A percentile compares a stretch with the other conserved stretches of the same genome.
Evolutionary conservation across 2,113 vertebrate species (phyloP).

Genomic region (Mobula birostris): DNA sequence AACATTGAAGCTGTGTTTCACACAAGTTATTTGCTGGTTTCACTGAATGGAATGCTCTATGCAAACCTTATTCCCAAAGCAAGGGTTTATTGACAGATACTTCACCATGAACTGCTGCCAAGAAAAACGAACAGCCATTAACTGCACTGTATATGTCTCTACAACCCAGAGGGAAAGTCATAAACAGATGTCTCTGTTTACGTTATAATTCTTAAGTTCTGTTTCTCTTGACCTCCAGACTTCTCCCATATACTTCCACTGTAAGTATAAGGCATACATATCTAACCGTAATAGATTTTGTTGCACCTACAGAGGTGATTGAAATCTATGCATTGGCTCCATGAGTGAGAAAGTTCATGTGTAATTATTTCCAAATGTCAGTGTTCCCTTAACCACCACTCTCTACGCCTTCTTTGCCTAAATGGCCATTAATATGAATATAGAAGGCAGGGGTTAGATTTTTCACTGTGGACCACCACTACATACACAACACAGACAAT

Average conservation of each 20-base stretch:
- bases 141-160: constrained; percentile 48
- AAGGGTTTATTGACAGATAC: constrained; percentile 40
- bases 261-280: constrained; percentile 12
- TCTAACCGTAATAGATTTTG: neutral
- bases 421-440: neutral
- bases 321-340: neutral
- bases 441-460: neutral
- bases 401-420: neutral
- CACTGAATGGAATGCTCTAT: constrained; percentile 36
- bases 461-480: neutral
- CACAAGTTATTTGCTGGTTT: constrained; percentile 10
- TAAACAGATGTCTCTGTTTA: constrained; percentile 68
- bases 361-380: neutral
- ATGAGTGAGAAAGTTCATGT: neutral
- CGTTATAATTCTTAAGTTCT: constrained; percentile 58
- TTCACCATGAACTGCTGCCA: constrained; percentile 47
- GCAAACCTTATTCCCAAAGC: constrained; percentile 47
- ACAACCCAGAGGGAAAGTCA: constrained; percentile 55
- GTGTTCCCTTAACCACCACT: neutral
- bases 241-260: constrained; percentile 55
- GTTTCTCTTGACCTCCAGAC: constrained; percentile 67
- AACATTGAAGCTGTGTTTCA: constrained; percentile 20
- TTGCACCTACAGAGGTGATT: neutral
- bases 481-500: neutral
- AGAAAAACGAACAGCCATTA: constrained; percentile 57